Conservation (phyloP, 2,888 invertebrate genomes). For the Sisyra nigra region DNA sequence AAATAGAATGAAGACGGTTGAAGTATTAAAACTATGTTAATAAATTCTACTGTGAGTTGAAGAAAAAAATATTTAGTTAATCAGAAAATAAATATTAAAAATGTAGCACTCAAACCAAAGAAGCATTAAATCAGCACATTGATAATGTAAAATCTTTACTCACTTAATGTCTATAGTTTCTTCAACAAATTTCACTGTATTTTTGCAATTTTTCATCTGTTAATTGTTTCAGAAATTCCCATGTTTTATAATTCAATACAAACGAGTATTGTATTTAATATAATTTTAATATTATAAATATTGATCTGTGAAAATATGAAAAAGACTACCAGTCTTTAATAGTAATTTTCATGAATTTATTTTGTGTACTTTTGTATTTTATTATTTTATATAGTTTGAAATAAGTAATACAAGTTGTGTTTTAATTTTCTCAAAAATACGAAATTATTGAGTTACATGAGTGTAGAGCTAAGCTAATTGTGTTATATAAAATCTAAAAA, state of each 20-base stretch:
- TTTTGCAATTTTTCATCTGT: conserved; percentile 1
- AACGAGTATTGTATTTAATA: neutral
- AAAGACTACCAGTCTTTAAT: neutral
- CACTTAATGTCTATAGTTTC: conserved; percentile 2
- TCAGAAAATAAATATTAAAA: no score
- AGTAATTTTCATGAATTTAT: no score
- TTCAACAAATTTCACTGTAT: neutral
- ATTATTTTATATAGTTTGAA: no score
- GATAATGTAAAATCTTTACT: conserved; percentile 4
- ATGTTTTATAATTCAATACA: neutral
- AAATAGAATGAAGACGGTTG: no score
- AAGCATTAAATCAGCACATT: conserved; percentile 6
- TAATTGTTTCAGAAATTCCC: neutral
- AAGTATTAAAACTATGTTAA: no score
- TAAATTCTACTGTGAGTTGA: no score
- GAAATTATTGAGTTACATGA: neutral
- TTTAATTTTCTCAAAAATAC: neutral
- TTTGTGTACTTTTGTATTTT: no score
- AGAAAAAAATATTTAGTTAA: no score
- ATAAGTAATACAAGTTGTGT: neutral
- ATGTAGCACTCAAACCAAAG: neutral
- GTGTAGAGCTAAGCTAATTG: no score
- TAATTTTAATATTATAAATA: neutral
- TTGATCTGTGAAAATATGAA: conserved; percentile 2
- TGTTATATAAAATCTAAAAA: no score